Evolutionary conservation across 2,113 vertebrate species (phyloP).

Genomic region (Ciconia stormi): DNA sequence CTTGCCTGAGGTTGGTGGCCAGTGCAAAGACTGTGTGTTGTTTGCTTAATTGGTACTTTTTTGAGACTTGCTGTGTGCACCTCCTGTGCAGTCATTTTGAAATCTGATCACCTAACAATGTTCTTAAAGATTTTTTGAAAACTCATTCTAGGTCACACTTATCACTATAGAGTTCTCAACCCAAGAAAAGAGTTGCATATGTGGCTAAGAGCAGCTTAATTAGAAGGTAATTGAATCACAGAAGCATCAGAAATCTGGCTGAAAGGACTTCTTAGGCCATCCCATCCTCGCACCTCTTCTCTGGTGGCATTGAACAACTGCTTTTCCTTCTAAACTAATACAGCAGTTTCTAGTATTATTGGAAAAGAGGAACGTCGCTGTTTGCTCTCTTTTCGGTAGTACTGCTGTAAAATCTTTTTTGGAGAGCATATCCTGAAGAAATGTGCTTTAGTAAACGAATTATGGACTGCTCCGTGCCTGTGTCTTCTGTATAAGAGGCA

Average conservation of each 20-base stretch:
- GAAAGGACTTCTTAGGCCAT: background rate
- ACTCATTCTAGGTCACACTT: background rate
- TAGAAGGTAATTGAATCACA: slow-evolving; percentile 2
- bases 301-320: background rate
- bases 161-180: background rate
- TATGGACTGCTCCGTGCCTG: background rate
- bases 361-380: background rate
- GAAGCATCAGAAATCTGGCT: background rate
- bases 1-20: background rate
- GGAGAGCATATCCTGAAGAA: background rate
- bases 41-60: background rate
- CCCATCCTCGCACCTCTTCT: background rate
- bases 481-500: background rate
- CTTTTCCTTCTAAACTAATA: background rate
- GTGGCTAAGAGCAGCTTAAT: slow-evolving; percentile 25
- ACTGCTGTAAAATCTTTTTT: background rate
- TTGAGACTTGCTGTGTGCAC: background rate
- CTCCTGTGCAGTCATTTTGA: background rate
- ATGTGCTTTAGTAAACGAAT: background rate
- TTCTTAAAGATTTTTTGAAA: background rate
- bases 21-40: background rate
- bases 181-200: background rate
- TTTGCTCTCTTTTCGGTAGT: background rate
- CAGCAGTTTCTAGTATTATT: background rate
- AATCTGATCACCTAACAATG: background rate